Evolutionary conservation across 2,113 vertebrate genomes (phyloP), one percentile per base, ranked within the genome.

Genomic region (Elgaria multicarinata): DNA sequence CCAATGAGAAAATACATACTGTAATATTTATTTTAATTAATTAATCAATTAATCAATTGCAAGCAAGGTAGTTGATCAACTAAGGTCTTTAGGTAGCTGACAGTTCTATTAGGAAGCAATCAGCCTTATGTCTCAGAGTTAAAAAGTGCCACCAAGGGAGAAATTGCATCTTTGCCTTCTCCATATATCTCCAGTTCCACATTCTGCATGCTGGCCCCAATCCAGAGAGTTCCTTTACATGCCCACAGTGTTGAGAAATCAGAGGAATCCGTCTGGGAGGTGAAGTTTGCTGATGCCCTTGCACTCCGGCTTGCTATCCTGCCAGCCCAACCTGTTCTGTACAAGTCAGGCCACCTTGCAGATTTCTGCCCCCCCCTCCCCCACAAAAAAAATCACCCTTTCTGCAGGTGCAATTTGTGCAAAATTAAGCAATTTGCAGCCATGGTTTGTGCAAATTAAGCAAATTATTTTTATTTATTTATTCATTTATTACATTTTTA

Each of bases 41-140:
- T 79, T 33, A 79, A 79, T 81, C 79, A 81, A 76, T 76, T 42
- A 79, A 67, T 31, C 81, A 44, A 39, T 67, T 66, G 64, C 28
- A 26, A 67, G 64, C 14, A 69, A 46, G 55, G 58, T 82, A 82
- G 80, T 82, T 82, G 80, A 82, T 82, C 80, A 82, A 64, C 20
- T 64, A 64, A 42, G n/a, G 58, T 82, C 33, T 82, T 64, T 39
- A 82, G 64, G 55, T 64, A 58, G 55, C 80, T 82, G 80, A 64
- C 55, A 82, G 55, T 39, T 82, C 80, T 82, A 82, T 82, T 82
- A 64, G 80, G 55, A 82, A 82, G 55, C 80, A 82, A 82, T 42
- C 58, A 26, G 39, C 80, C 55, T 82, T 26, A 82, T 42, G 80
- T 28, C 80, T 62, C 64, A 8, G 80, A 82, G 80, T 42, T 64